phyloP scores from a whole-genome alignment of 2,113 vertebrate genomes.

The Saimiri boliviensis region DNA sequence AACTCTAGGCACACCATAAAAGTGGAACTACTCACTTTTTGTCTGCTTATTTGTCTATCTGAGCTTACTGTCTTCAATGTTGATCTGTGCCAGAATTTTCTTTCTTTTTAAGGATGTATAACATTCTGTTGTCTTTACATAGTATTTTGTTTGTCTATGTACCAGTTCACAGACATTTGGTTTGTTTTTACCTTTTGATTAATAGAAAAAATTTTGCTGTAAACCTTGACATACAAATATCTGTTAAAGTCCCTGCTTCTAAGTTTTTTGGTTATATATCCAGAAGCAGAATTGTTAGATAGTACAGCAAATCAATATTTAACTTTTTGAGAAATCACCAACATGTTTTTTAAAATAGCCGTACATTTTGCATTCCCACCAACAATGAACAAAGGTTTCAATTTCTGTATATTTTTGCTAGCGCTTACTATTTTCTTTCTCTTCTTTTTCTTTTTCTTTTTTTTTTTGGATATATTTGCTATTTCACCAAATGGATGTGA shows the following conservation, averaged over 20 bases:
- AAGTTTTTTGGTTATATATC: neutral
- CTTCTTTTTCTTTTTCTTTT: neutral
- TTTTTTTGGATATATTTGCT: neutral
- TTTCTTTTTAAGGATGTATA: neutral
- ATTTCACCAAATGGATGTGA: neutral
- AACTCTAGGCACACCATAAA: fast-evolving
- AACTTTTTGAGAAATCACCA: neutral
- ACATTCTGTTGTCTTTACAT: neutral
- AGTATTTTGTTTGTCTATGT: neutral
- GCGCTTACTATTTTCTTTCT: neutral
- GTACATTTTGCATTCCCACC: neutral
- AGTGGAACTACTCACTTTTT: neutral
- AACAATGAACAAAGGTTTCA: neutral
- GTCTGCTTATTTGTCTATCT: neutral
- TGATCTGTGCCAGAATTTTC: neutral
- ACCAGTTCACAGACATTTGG: neutral
- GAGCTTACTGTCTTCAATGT: no score
- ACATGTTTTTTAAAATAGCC: neutral
- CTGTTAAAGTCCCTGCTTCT: neutral
- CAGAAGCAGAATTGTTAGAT: neutral
- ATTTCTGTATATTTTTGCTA: neutral
- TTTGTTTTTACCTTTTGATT: neutral
- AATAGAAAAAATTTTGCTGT: no score
- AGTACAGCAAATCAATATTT: neutral
- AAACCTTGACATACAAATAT: neutral